These are phyloP conservation scores for Perca flavescens DNA, from an alignment of 2,113 vertebrate species.

Conservation along the genomic window DNA sequence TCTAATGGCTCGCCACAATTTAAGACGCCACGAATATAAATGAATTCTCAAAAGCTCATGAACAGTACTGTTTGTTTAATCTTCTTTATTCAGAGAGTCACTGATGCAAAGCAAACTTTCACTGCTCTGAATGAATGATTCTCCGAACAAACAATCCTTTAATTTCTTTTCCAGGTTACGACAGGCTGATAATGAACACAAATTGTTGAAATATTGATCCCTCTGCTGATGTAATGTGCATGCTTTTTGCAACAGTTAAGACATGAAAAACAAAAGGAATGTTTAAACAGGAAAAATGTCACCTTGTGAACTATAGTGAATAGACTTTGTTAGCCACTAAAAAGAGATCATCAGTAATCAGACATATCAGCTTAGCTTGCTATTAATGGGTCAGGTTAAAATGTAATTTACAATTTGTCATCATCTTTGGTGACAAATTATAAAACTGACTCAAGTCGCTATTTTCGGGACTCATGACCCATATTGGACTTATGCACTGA, in stretches of 20 bases:
- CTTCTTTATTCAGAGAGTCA: conserved; percentile 15
- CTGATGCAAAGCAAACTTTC: conserved; percentile 5
- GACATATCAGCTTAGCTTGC: background rate
- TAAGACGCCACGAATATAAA: conserved; percentile 13
- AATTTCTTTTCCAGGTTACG: conserved; percentile 17
- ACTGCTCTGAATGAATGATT: conserved; percentile 11
- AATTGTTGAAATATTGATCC: conserved; percentile 61
- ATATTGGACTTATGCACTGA: too few species aligned
- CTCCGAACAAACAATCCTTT: conserved; percentile 30
- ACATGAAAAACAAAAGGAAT: conserved; percentile 9
- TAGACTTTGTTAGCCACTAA: background rate
- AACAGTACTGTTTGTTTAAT: conserved; percentile 11
- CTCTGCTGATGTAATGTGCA: conserved; percentile 9
- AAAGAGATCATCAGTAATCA: conserved; percentile 7
- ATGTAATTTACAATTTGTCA: too few species aligned
- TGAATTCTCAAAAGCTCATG: too few species aligned
- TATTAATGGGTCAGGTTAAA: background rate
- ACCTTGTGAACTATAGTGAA: background rate
- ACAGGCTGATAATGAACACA: conserved; percentile 35
- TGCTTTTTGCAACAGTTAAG: conserved; percentile 36
- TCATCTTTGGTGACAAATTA: too few species aligned
- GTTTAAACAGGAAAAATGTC: conserved; percentile 18
- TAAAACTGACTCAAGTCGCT: too few species aligned
- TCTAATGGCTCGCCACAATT: background rate
- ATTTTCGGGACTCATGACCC: too few species aligned